Base-by-base conservation (phyloP, 1,140 invertebrate species). In the Zaprionus camerounensis region DNA sequence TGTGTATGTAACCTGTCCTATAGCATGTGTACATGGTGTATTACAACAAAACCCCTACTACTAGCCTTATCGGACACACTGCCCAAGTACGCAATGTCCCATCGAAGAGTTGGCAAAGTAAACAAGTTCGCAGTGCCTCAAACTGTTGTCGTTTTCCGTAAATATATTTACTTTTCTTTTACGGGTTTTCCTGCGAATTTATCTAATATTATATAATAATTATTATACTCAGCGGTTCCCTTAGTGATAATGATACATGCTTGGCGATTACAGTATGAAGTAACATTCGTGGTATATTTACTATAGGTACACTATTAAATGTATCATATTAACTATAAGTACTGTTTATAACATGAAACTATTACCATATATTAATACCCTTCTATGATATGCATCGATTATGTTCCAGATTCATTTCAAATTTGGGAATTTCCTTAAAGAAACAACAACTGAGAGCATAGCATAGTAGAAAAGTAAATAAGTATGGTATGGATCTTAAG, bases 31-130 rank as follows among this genome's bases (percentile, higher is more conserved):
- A 51, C 46, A 51, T 24, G 46, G 11, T 22, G 46, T 51, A 51
- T 20, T 24, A 51, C 17, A 51, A 24, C 46, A 51, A 24, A 24
- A 20, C 46, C 20, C 46, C 46, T 20, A 34, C 17, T 22, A 5
- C 17, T 13, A 51, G 9, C 26, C 53, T 56, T 56, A 56, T 56
- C 53, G 26, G 53, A 28, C 53, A 56, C 2, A 31, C 46, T 13
- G 15, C 11, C 24, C 24, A 28, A 56, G 26, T 26, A 56, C 15
- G 53, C 26, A 55, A 55, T 28, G 24, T n/a, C 15, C 26, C 15
- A 55, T 28, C 15, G 6, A 28, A 56, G 13, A 56, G 12, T 28
- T 56, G 24, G 13, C 13, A 56, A 56, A 24, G 24, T 56, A 28
- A 56, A 56, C 24, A 26, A 56, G 3, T 56, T 28, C 41, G 41